Conservation (phyloP, 1,140 invertebrate genomes). For the Plutomurus gul region DNA sequence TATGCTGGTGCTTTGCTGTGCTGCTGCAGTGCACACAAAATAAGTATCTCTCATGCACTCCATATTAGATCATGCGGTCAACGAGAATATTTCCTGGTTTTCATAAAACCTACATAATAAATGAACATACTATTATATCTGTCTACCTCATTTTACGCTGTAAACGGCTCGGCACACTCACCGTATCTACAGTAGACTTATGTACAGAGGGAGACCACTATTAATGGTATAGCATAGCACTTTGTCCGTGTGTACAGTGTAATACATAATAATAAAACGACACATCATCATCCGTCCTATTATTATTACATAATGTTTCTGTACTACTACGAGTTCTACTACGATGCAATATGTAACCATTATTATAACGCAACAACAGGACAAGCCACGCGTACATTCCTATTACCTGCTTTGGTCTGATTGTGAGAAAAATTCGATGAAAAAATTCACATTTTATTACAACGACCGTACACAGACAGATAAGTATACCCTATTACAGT, state of each 20-base stretch:
- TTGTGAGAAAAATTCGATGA: neutral
- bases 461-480: no score
- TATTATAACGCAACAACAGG: slow-evolving; percentile 12
- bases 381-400: slow-evolving; percentile 1
- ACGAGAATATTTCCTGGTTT: slow-evolving; percentile 16
- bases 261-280: neutral
- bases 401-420: neutral
- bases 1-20: no score
- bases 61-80: slow-evolving; percentile 28
- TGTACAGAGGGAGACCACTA: no score
- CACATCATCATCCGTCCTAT: slow-evolving; percentile 5
- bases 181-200: no score
- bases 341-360: slow-evolving; percentile 10
- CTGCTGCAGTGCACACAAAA: neutral
- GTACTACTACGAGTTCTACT: no score
- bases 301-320: slow-evolving; percentile 14
- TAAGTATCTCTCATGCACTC: neutral
- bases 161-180: neutral
- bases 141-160: neutral
- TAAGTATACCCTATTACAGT: no score
- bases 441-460: slow-evolving; percentile 6
- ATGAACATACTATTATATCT: neutral
- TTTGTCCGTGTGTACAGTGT: neutral
- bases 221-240: no score
- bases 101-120: slow-evolving; percentile 14